Percentiles rank a stretch among this genome's conserved stretches.
These are phyloP conservation scores for Stomorhina lunata DNA, from an alignment of 2,888 invertebrate species.

Conservation along the genomic window DNA sequence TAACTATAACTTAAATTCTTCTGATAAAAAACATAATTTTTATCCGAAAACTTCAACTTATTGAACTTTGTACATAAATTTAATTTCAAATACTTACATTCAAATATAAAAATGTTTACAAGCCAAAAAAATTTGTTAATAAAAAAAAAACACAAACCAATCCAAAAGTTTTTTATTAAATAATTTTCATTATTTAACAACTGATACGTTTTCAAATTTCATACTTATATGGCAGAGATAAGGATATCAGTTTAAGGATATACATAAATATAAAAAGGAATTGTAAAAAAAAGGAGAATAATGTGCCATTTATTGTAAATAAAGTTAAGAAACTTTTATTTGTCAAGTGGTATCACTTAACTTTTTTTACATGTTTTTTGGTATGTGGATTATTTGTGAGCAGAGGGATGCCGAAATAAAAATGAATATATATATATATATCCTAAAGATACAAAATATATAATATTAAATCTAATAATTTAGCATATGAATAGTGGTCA, in stretches of 20 bases:
- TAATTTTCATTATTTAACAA: constrained; percentile 30
- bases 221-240: constrained; percentile 17
- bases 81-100: neutral
- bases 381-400: neutral
- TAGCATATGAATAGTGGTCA: constrained; percentile 33
- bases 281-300: neutral
- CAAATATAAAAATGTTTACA: too few relatives aligned
- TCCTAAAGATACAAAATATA: neutral
- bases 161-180: constrained; percentile 23
- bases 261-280: neutral
- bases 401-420: constrained; percentile 21
- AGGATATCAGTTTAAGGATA: constrained; percentile 6
- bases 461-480: constrained; percentile 28
- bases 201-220: constrained; percentile 8
- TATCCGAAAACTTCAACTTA: neutral
- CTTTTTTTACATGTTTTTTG: constrained; percentile 17
- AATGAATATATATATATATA: neutral
- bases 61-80: neutral
- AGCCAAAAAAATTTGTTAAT: too few relatives aligned
- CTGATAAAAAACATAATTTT: neutral
- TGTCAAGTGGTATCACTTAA: constrained; percentile 57
- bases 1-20: neutral
- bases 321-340: constrained; percentile 56
- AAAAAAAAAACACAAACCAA: neutral
- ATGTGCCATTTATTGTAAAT: constrained; percentile 24